These are phyloP conservation scores for Oophaga sylvatica DNA, from an alignment of 2,797 vertebrate genomes.

Conservation along the genomic window DNA sequence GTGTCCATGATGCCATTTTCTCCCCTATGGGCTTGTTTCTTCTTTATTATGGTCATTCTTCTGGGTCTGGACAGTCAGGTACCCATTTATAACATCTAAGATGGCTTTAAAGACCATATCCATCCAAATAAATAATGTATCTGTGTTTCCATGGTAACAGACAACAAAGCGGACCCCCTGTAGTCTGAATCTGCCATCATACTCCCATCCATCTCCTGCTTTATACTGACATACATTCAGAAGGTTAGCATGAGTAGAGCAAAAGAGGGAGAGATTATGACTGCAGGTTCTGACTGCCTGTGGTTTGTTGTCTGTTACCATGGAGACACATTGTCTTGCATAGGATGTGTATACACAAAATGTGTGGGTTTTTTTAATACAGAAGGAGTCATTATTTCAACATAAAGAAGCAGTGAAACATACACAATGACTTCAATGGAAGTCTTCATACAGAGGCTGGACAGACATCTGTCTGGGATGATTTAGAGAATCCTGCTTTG, in stretches of 20 bases:
- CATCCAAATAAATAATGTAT: not conserved
- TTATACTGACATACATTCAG: not conserved
- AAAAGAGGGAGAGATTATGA: not conserved
- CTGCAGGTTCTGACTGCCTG: not conserved
- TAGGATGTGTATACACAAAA: not conserved
- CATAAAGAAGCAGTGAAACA: not conserved
- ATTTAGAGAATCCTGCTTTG: too few relatives aligned
- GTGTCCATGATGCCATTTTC: slow-evolving; percentile 97
- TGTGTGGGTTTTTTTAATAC: not conserved
- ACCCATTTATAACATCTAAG: not conserved
- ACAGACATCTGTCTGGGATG: too few relatives aligned
- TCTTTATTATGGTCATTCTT: slow-evolving; percentile 95
- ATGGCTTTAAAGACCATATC: not conserved
- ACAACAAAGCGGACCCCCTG: not conserved
- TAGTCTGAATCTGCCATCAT: not conserved
- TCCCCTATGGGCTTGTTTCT: slow-evolving; percentile 93
- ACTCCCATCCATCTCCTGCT: not conserved
- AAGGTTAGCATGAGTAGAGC: not conserved
- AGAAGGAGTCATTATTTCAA: not conserved
- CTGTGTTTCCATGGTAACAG: not conserved
- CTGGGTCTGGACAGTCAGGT: slow-evolving; percentile 96
- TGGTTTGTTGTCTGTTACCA: not conserved
- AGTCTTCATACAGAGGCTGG: too few relatives aligned
- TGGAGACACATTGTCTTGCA: not conserved
- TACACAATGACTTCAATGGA: not conserved